Percentiles rank a stretch among this genome's conserved stretches.
Evolutionary conservation across 1,140 invertebrate species (phyloP).

Genomic region (Drosophila takahashii): DNA sequence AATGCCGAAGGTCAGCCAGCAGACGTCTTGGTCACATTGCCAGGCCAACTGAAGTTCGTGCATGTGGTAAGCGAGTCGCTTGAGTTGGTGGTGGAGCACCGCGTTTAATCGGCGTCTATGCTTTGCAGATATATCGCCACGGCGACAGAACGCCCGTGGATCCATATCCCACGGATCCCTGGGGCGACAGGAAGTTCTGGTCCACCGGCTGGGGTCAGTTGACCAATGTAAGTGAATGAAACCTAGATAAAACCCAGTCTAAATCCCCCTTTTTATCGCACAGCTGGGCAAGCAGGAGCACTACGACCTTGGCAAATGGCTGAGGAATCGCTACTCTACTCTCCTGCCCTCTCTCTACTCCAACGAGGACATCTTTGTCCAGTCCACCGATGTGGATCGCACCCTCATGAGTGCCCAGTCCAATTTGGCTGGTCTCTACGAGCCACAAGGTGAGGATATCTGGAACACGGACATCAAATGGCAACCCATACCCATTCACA

Average conservation of each 20-base stretch:
- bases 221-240: conserved; percentile 88
- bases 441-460: conserved; percentile 86
- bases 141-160: conserved; percentile 92
- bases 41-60: conserved; percentile 75
- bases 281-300: conserved; percentile 92
- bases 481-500: conserved; percentile 96
- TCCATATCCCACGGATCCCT: conserved; percentile 92
- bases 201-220: conserved; percentile 91
- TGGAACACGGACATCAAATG: conserved; percentile 91
- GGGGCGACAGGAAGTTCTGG: conserved; percentile 89
- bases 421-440: conserved; percentile 93
- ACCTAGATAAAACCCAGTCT: not conserved
- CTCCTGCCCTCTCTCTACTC: conserved; percentile 86
- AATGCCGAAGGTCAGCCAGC: conserved; percentile 3
- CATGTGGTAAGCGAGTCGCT: conserved; percentile 74
- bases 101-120: not conserved
- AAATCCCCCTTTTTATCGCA: conserved; percentile 37
- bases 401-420: conserved; percentile 95
- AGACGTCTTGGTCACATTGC: conserved; percentile 33
- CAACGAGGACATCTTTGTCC: conserved; percentile 88
- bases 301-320: conserved; percentile 90
- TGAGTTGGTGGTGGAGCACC: conserved; percentile 8
- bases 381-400: conserved; percentile 94
- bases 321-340: conserved; percentile 89
- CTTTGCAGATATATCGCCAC: conserved; percentile 89